Evolutionary conservation across 2,113 vertebrate species (phyloP), one percentile per base, ranked within the genome.

Genomic region (Pardalotus punctatus): DNA sequence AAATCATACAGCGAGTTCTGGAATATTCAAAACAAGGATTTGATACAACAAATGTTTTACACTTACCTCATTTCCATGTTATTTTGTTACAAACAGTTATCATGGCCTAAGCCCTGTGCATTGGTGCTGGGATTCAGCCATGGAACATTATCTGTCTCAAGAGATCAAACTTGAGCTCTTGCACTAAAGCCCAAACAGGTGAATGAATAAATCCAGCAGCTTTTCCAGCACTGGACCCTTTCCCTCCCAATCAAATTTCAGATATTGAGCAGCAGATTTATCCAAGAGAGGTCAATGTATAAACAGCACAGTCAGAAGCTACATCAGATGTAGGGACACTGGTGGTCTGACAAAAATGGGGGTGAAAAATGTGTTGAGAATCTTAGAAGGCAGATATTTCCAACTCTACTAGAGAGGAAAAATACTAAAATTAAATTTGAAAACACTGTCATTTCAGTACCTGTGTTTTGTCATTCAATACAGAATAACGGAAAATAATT

Each of bases 251-350:
- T 57, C 25, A n/a, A 43, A 36, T 60, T 74, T 56, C 56, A 53
- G 38, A 14, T 21, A 27, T 1, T 28, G 65, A 80, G 66, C 1
- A 60, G 74, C 6, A 87, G 53, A 82, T 77, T 92, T 70, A 74
- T 54, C 81, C 88, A 77, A 45, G 38, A 85, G 66, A 94, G 58
- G 33, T 57, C 70, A 86, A 27, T 29, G 60, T 92, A 83, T 61
- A n/a, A 94, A 73, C 35, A 95, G 81, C 84, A 84, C 74, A 95
- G 87, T 48, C 81, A 94, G 69, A 62, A 88, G 58, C 74, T 80
- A 23, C 54, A 62, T 62, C 92, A 86, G 84, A 58, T 16, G 13
- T 3, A 45, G 61, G 62, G 70, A 70, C n/a, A 31, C 5, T 22
- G 73, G 33, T 31, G 58, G 48, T 53, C 29, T 61, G 48, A 54